These are phyloP conservation scores for Spea multiplicata DNA, from an alignment of 2,113 vertebrate species.

Conservation along the genomic window DNA sequence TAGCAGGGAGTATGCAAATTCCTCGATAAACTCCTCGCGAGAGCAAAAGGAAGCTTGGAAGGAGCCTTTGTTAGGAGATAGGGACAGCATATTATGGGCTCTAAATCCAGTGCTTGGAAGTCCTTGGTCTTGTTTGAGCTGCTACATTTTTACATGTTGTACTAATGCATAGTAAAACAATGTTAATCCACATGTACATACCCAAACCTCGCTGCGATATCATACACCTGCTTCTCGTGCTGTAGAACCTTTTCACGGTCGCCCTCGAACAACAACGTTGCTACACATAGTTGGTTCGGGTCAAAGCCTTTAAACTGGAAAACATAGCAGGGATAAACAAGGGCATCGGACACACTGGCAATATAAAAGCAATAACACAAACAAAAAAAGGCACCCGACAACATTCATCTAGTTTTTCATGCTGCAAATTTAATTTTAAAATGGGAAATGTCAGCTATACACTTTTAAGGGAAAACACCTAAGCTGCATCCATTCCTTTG, in stretches of 20 bases:
- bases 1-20: slow-evolving; percentile 17
- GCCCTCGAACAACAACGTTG: slow-evolving; percentile 94
- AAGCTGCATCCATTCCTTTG: too few species aligned
- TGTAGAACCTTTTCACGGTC: slow-evolving; percentile 94
- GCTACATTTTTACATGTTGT: too few species aligned
- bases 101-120: too few species aligned
- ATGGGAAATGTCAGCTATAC: too few species aligned
- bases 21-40: slow-evolving; percentile 1
- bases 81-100: too few species aligned
- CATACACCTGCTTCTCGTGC: slow-evolving; percentile 98
- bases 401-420: not conserved
- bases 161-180: too few species aligned
- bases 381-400: not conserved
- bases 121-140: too few species aligned
- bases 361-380: not conserved
- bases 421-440: not conserved
- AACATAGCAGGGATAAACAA: slow-evolving; percentile 48
- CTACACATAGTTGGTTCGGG: slow-evolving; percentile 84
- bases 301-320: slow-evolving; percentile 97
- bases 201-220: slow-evolving; percentile 97
- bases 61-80: not conserved
- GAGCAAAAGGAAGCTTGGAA: not conserved
- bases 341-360: not conserved
- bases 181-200: slow-evolving; percentile 58
- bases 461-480: too few species aligned